Conservation (phyloP, 2,113 vertebrate species). For the Gambusia holbrooki region DNA sequence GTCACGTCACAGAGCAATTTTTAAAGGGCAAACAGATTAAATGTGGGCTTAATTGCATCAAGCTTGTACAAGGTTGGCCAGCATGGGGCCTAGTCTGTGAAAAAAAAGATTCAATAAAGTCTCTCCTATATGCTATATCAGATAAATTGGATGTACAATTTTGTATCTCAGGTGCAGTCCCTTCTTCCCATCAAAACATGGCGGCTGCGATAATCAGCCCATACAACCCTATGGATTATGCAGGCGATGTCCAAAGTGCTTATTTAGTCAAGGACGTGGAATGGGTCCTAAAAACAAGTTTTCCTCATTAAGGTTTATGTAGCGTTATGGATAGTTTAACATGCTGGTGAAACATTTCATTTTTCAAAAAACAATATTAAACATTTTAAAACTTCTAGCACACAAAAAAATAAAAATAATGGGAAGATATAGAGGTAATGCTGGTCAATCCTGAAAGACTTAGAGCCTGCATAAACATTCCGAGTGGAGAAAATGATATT, state of each 20-base stretch:
- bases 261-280: slow-evolving; percentile 28
- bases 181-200: slow-evolving; percentile 30
- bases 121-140: not conserved
- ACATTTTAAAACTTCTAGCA: not conserved
- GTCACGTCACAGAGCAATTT: slow-evolving; percentile 19
- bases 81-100: slow-evolving; percentile 26
- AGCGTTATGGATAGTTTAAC: not conserved
- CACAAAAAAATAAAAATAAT: not conserved
- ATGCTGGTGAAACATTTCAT: not conserved
- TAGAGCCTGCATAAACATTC: not conserved
- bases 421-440: not conserved
- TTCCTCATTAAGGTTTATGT: not conserved
- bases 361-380: not conserved
- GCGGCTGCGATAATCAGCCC: slow-evolving; percentile 37
- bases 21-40: slow-evolving; percentile 40
- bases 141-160: slow-evolving; percentile 11
- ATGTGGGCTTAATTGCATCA: slow-evolving; percentile 58
- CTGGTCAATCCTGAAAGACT: not conserved
- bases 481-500: not conserved
- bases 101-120: slow-evolving; percentile 8
- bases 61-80: slow-evolving; percentile 35
- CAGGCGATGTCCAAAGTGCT: slow-evolving; percentile 29
- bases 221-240: slow-evolving; percentile 45
- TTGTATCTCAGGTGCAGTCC: slow-evolving; percentile 12
- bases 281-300: slow-evolving; percentile 33